Evolutionary conservation across 2,113 vertebrate species (phyloP).

Genomic region (Alaudala cheleensis): DNA sequence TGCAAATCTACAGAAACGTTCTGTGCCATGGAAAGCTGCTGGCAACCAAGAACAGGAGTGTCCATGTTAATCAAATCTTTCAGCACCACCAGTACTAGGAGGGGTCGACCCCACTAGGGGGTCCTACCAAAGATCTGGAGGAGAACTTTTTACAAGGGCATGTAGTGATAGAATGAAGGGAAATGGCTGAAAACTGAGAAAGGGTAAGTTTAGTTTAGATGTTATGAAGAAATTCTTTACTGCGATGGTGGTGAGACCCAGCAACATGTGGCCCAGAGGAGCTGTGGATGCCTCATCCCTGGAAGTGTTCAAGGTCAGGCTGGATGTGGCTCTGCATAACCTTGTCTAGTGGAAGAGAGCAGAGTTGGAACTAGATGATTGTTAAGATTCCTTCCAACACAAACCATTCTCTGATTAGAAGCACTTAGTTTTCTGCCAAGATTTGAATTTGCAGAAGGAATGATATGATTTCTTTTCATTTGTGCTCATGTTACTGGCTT

Average conservation of each 20-base stretch:
- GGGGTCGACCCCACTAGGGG: no score
- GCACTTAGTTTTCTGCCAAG: neutral
- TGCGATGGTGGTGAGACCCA: no score
- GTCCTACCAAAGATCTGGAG: neutral
- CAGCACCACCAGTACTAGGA: neutral
- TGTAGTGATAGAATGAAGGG: neutral
- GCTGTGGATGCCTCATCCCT: no score
- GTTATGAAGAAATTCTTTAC: neutral
- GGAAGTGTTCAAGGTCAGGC: no score
- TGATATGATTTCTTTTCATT: neutral
- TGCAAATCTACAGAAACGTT: neutral
- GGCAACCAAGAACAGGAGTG: neutral
- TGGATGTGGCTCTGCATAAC: no score
- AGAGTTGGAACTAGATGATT: no score
- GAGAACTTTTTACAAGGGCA: neutral
- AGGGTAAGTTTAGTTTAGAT: neutral
- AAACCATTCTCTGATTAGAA: neutral
- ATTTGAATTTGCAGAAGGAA: neutral
- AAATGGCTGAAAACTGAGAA: neutral
- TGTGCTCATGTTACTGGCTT: neutral
- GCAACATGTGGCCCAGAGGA: no score
- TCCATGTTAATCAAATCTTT: neutral
- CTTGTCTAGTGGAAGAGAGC: no score
- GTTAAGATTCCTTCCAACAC: no score
- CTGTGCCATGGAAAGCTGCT: neutral